Base-by-base conservation (phyloP, 1,140 invertebrate genomes). In the Zaprionus ornatus region DNA sequence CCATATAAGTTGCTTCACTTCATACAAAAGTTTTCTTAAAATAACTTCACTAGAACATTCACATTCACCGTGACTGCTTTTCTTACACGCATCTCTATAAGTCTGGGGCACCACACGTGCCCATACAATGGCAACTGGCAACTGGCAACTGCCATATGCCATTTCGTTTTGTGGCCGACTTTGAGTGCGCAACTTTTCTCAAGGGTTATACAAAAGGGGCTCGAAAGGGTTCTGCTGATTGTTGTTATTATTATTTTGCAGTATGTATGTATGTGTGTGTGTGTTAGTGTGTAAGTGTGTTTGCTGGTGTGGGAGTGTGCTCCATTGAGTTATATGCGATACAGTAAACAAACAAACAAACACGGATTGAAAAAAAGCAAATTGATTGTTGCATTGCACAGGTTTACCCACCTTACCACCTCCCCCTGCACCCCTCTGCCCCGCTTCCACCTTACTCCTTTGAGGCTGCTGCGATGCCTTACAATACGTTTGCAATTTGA, bases 311-410 rank as follows among this genome's bases (percentile, higher is more conserved):
- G 37, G 56, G 23, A 59, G 60, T 68, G 68, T 32, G 61, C 74
- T 65, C 63, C 64, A 88, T 73, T 88, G 84, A 88, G 83, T 88
- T 88, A 88, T 88, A 78, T 84, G 84, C 73, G 61, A 69, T 77
- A 87, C 72, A 73, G 63, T 70, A 78, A 84, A 72, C 84, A 87
- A 77, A 88, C 76, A 83, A 79, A 79, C 67, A 83, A 82, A 82
- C 76, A 81, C 19, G 21, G 21, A n/a, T 21, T 72, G 40, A 75
- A 68, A 78, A 81, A 79, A 72, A 82, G 65, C 68, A 79, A 90
- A 90, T 90, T 90, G 85, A 90, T 90, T 90, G 82, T 90, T 85
- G 85, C 80, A 87, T 83, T 83, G 81, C 85, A 73, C 69, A 79
- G 63, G 74, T 77, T 63, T 75, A 19, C 65, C 32, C 15, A 13